Base-by-base conservation (phyloP, 1,140 invertebrate genomes). In the Diorhabda sublineata region DNA sequence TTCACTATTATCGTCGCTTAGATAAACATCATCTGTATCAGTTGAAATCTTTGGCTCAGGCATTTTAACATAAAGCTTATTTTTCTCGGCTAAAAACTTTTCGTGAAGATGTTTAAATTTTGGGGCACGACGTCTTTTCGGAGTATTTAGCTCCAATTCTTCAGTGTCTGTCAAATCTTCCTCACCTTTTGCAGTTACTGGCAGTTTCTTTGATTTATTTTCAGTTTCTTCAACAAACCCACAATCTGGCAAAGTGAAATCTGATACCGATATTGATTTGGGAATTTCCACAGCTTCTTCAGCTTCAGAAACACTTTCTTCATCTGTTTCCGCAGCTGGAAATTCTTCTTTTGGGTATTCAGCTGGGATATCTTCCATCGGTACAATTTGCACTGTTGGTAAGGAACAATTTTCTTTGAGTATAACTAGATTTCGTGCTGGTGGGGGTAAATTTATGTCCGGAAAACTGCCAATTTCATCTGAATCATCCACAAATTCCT, bases 1-100 rank as follows among this genome's bases (percentile, higher is more conserved):
- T 67, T 52, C 59, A 41, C n/a, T 44, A 52, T 61, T 61, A 8
- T 58, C 41, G 69, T 86, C 84, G 73, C 81, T 84, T 2, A 85
- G 67, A 44, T 82, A 81, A 66, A 87, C 74, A 70, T 86, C 85
- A 74, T 87, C 86, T 42, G 81, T 78, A 78, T 87, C 86, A 26
- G 86, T 86, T 66, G 61, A 59, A 60, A 5, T 6, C 26, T 57
- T 6, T 66, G 65, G 41, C 3, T 69, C 63, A 56, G 69, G 64
- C 64, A 57, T n/a, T 52, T 57, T 47, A 0, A 62, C 45, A 52
- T 47, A 42, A 4, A 67, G 63, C 41, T 61, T 62, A 47, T 58
- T 67, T 60, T 69, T 56, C 26, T 61, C 61, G 3, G 58, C 45
- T 8, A 68, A 26, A 41, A 57, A 65, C 52, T 61, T 67, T 45